Percentiles rank a stretch among this genome's conserved stretches.
These are phyloP conservation scores for Emydocephalus ijimae DNA, from an alignment of 2,113 vertebrate species.

Conservation along the genomic window DNA sequence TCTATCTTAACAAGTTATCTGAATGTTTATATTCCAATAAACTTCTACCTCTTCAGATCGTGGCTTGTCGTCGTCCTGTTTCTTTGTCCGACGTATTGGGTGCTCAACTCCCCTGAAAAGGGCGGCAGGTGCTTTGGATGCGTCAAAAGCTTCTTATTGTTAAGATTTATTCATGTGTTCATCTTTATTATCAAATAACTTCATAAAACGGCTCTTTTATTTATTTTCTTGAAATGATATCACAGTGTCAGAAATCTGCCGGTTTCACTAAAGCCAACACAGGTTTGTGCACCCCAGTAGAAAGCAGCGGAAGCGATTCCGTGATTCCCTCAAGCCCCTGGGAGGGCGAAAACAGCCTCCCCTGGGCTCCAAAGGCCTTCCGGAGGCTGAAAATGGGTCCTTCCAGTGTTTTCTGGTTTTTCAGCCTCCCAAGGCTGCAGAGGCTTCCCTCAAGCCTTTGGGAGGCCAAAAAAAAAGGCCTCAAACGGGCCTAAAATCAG, in stretches of 20 bases:
- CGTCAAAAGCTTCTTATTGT: not conserved
- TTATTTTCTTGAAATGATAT: not conserved
- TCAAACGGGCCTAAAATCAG: too few species aligned
- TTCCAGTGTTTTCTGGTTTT: too few species aligned
- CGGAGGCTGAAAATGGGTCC: too few species aligned
- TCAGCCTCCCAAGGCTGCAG: too few species aligned
- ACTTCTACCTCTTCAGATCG: conserved; percentile 78
- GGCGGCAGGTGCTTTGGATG: not conserved
- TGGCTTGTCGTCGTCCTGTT: conserved; percentile 19
- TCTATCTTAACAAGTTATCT: conserved; percentile 73
- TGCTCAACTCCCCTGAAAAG: not conserved
- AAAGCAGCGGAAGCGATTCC: not conserved
- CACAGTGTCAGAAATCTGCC: not conserved
- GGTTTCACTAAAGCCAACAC: not conserved
- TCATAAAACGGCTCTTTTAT: not conserved
- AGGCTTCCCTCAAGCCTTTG: too few species aligned
- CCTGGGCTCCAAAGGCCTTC: too few species aligned
- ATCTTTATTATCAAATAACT: not conserved
- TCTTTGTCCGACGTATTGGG: not conserved
- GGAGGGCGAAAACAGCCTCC: too few species aligned
- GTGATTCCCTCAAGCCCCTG: not conserved
- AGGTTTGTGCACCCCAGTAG: too few species aligned
- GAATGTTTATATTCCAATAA: conserved; percentile 85
- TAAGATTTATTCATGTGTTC: too few species aligned
- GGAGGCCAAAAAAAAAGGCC: too few species aligned